Conservation (phyloP, 2,113 vertebrate genomes). For the Triplophysa siluroides region DNA sequence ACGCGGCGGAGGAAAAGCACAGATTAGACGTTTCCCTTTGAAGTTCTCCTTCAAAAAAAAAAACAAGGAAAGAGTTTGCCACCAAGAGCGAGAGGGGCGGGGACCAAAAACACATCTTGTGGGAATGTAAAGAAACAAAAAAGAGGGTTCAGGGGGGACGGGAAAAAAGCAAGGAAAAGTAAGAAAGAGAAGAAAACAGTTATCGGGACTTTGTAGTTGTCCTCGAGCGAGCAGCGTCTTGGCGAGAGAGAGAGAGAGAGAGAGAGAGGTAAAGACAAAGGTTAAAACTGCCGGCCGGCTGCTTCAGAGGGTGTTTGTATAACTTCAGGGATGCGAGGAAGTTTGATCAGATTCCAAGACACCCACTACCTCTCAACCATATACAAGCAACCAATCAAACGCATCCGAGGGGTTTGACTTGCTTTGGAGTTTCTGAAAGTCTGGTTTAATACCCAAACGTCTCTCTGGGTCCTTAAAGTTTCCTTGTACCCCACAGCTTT, state of each 20-base stretch:
- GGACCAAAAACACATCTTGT: slow-evolving; percentile 44
- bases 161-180: slow-evolving; percentile 25
- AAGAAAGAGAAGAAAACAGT: slow-evolving; percentile 38
- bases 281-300: slow-evolving; percentile 42
- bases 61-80: slow-evolving; percentile 39
- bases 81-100: slow-evolving; percentile 37
- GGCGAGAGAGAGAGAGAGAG: slow-evolving; percentile 19
- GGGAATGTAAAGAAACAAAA: slow-evolving; percentile 44
- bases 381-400: background rate
- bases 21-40: slow-evolving; percentile 57
- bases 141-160: background rate
- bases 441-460: background rate
- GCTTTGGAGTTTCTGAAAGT: slow-evolving; percentile 3
- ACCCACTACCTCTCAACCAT: background rate
- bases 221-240: slow-evolving; percentile 31
- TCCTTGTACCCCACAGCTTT: background rate
- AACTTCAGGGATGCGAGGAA: slow-evolving; percentile 47
- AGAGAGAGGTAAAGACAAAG: slow-evolving; percentile 5
- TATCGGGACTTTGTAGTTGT: slow-evolving; percentile 52
- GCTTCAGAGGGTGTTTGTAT: slow-evolving; percentile 55
- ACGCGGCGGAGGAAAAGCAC: slow-evolving; percentile 33
- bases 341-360: slow-evolving; percentile 51
- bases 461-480: background rate
- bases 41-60: slow-evolving; percentile 45
- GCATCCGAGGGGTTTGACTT: background rate